These are phyloP conservation scores for Actinostola sp. DNA, from an alignment of 92 coral and sea anemone genomes.

Conservation along the genomic window DNA sequence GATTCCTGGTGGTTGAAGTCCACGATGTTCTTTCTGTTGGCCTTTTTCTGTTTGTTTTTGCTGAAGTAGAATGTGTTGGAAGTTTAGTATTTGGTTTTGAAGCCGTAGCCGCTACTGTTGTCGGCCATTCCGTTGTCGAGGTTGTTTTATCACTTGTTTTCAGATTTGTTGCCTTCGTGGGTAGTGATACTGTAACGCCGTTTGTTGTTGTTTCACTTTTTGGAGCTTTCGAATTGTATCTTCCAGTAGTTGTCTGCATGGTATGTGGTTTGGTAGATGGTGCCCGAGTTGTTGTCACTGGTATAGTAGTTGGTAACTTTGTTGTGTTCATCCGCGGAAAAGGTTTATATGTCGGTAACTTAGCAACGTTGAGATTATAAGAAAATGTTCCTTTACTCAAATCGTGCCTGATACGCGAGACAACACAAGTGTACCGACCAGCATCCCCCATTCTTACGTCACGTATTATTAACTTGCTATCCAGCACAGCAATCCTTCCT, in stretches of 20 bases:
- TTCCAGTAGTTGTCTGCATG: background rate
- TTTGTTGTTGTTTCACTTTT: background rate
- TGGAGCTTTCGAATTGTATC: background rate
- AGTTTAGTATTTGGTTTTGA: background rate
- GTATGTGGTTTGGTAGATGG: background rate
- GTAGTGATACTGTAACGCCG: no score
- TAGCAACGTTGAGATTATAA: conserved; percentile 13
- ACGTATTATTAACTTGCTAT: background rate
- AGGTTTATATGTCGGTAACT: background rate
- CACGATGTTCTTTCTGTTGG: background rate
- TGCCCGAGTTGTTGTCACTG: background rate
- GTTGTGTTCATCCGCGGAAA: background rate
- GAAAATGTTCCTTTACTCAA: conserved; percentile 6
- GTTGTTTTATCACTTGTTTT: no score
- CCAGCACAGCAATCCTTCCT: conserved; percentile 7
- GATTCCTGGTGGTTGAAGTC: background rate
- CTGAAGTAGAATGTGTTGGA: background rate
- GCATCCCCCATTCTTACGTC: conserved; percentile 9
- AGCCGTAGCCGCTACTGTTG: background rate
- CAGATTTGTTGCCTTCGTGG: no score
- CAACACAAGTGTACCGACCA: conserved; percentile 11
- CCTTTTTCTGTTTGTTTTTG: background rate
- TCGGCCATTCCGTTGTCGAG: no score
- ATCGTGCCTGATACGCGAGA: background rate
- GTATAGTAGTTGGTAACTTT: background rate